Base-by-base conservation (phyloP, 2,888 invertebrate species). In the Drosophila melanocephala region DNA sequence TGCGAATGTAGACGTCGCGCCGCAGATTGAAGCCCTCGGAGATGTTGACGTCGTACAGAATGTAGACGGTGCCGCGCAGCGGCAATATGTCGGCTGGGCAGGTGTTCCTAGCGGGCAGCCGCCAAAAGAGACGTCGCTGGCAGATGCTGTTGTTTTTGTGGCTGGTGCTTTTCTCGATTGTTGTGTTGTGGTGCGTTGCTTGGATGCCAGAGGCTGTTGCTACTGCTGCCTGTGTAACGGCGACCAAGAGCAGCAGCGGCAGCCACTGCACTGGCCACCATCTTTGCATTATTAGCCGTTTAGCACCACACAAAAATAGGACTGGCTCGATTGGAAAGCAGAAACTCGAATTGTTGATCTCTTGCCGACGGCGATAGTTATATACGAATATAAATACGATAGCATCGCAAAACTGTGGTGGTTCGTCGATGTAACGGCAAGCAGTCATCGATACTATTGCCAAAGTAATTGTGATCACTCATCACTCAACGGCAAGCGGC, bases 21-120 rank as follows among this genome's bases (percentile, higher is more conserved):
- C 99, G 95, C 75, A 99, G 95, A 94, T 99, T 99, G 92, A 99
- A 99, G 0, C 99, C 99, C 94, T 99, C 99, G 0, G 97, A 96
- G 4, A 96, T 96, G 94, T 99, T 99, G 0, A 99, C 96, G 92
- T 99, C 98, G 93, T 99, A 99, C 58, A 99, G 95, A 64, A 99
- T 94, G 90, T 96, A 98, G 52, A 93, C 80, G 12, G 86, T 73
- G 55, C 92, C 92, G 0, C 80, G 79, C 33, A 89, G 58, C 2
- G 71, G 58, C 14, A 71, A 51, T 30, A 91, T 72, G 0, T 59
- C 71, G 9, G 53, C 26, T 3, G 90, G 90, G 16, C 89, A 89
- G 2, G 72, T 75, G 22, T 71, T 61, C 9, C 52, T 59, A 7
- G 44, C 33, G 4, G 57, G 73, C 0, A 51, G 35, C 2, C 70